Evolutionary conservation across 1,140 invertebrate species (phyloP).

Genomic region (Ephestia elutella): DNA sequence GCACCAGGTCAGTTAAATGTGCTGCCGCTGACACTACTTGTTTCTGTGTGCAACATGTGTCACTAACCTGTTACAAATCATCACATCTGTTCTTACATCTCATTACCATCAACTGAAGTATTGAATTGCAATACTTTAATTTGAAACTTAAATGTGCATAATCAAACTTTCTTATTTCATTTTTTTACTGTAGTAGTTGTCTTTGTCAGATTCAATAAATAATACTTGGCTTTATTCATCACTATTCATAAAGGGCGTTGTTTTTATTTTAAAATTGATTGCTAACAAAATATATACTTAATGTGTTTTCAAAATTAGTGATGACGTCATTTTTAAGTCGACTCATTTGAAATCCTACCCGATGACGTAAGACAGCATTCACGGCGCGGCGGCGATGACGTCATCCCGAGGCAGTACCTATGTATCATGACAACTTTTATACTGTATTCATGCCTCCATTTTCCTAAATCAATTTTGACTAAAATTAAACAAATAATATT

Average conservation of each 20-base stretch:
- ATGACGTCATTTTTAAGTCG: slow-evolving; percentile 24
- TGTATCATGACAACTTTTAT: slow-evolving; percentile 11
- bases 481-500: too few species aligned
- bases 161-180: background rate
- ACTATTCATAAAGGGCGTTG: background rate
- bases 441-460: slow-evolving; percentile 38
- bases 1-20: slow-evolving; percentile 85
- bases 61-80: slow-evolving; percentile 62
- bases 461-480: background rate
- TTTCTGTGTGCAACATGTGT: slow-evolving; percentile 70
- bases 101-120: slow-evolving; percentile 35
- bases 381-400: background rate
- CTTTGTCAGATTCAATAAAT: too few species aligned
- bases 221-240: too few species aligned
- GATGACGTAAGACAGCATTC: slow-evolving; percentile 1
- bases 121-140: slow-evolving; percentile 25
- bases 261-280: background rate
- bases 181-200: background rate
- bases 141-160: slow-evolving; percentile 25
- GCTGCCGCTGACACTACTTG: slow-evolving; percentile 58
- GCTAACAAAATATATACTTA: background rate
- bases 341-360: slow-evolving; percentile 28
- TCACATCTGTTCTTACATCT: slow-evolving; percentile 26
- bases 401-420: background rate
- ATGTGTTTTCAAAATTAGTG: background rate